These are phyloP conservation scores for Lycophotia porphyrea DNA, from an alignment of 2,888 invertebrate species.

Conservation along the genomic window DNA sequence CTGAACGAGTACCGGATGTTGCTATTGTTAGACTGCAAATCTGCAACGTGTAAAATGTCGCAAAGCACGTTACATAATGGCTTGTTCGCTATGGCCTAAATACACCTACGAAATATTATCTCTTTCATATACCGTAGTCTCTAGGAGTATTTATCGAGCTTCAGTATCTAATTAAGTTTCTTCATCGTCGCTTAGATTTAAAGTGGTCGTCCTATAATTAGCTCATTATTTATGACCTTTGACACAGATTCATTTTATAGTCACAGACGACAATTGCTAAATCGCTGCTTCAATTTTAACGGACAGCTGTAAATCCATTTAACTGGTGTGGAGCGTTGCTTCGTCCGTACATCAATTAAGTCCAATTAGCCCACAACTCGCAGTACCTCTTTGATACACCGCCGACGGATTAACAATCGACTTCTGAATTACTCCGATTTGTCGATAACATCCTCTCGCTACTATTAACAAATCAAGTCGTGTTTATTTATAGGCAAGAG, in stretches of 20 bases:
- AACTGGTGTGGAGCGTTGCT: conserved; percentile 73
- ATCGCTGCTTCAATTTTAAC: conserved; percentile 76
- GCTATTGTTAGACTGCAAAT: conserved; percentile 34
- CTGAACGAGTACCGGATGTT: conserved; percentile 29
- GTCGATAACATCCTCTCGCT: conserved; percentile 57
- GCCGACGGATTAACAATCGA: conserved; percentile 70
- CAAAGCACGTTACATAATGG: conserved; percentile 28
- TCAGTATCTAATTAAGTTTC: conserved; percentile 8
- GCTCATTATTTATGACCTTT: conserved; percentile 57
- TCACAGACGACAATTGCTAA: conserved; percentile 72
- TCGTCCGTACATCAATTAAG: conserved; percentile 83
- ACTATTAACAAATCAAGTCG: conserved; percentile 53
- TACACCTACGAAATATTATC: conserved; percentile 3
- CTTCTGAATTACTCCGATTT: conserved; percentile 70
- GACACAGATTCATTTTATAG: conserved; percentile 70
- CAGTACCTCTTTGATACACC: conserved; percentile 80
- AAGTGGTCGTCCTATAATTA: conserved; percentile 28
- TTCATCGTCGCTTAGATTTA: neutral
- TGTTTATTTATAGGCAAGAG: conserved; percentile 57
- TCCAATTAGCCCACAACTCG: conserved; percentile 79
- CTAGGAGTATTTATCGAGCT: neutral
- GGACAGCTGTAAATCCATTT: conserved; percentile 84
- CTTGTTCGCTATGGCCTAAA: neutral
- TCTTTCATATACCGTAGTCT: conserved; percentile 5
- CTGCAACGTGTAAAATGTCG: conserved; percentile 28